These are phyloP conservation scores for Oikopleura dioica DNA, from an alignment of 23 tunicate species.

Conservation along the genomic window DNA sequence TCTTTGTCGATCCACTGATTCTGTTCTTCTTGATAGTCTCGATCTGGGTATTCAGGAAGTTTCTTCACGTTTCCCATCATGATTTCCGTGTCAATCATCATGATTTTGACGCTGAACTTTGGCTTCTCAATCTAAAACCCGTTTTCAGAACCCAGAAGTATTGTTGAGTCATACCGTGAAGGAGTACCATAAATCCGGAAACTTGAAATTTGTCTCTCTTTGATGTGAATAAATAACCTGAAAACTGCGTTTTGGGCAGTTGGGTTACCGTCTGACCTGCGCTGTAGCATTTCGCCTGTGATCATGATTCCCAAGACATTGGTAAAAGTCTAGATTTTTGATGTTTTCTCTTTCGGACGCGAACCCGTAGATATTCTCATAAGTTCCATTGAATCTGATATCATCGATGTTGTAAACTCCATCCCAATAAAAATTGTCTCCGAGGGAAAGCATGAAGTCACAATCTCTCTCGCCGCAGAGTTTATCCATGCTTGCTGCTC, in stretches of 20 bases:
- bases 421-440: too few species aligned
- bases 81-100: slow-evolving; percentile 71
- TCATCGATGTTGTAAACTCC: too few species aligned
- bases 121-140: slow-evolving; percentile 24
- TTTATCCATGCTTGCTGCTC: too few species aligned
- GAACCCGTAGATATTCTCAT: neutral
- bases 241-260: too few species aligned
- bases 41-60: neutral
- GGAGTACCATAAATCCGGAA: slow-evolving; percentile 8
- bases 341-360: neutral
- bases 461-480: too few species aligned
- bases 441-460: too few species aligned
- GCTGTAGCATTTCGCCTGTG: neutral
- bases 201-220: neutral
- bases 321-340: neutral
- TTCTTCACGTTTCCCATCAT: slow-evolving; percentile 33
- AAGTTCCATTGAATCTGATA: neutral
- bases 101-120: slow-evolving; percentile 27
- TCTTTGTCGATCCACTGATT: neutral
- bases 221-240: neutral
- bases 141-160: too few species aligned
- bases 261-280: neutral
- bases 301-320: slow-evolving; percentile 1
- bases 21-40: neutral
- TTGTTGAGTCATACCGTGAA: neutral